A percentile compares a stretch with the other conserved stretches of the same genome.
phyloP scores from a whole-genome alignment of 1,140 invertebrate species.

The Babylonia areolata region DNA sequence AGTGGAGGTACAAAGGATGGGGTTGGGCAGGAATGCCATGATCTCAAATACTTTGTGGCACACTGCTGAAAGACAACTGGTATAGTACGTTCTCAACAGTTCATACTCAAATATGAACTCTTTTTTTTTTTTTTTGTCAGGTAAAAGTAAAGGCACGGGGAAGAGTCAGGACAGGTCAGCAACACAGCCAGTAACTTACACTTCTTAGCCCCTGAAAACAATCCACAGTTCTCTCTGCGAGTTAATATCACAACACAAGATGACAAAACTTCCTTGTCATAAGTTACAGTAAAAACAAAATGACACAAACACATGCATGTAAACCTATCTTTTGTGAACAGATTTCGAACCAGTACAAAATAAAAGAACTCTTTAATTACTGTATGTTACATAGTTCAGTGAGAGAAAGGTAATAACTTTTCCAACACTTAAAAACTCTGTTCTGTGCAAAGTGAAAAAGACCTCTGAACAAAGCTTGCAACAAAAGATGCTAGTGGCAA shows the following conservation, averaged over 20 bases:
- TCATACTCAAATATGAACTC: not conserved
- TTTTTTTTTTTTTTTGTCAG: too few relatives aligned
- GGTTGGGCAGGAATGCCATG: not conserved
- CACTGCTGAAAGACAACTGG: not conserved
- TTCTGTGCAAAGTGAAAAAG: too few relatives aligned
- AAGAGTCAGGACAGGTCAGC: not conserved
- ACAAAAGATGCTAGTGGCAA: too few relatives aligned
- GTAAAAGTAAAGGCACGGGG: not conserved
- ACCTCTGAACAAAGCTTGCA: too few relatives aligned
- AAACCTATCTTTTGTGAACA: too few relatives aligned
- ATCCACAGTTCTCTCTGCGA: not conserved
- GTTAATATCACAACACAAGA: not conserved
- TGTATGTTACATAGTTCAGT: too few relatives aligned
- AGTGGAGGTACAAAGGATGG: not conserved
- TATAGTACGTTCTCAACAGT: not conserved
- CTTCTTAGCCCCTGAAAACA: slow-evolving; percentile 5
- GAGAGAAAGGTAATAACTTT: too few relatives aligned
- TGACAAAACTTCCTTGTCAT: not conserved
- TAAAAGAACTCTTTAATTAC: too few relatives aligned
- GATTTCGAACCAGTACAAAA: too few relatives aligned
- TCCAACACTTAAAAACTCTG: too few relatives aligned
- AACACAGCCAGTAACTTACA: slow-evolving; percentile 1
- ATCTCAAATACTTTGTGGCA: not conserved
- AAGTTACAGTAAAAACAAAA: too few relatives aligned
- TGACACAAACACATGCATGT: too few relatives aligned